phyloP scores from a whole-genome alignment of 2,888 invertebrate species.

The Caenorhabditis japonica region DNA sequence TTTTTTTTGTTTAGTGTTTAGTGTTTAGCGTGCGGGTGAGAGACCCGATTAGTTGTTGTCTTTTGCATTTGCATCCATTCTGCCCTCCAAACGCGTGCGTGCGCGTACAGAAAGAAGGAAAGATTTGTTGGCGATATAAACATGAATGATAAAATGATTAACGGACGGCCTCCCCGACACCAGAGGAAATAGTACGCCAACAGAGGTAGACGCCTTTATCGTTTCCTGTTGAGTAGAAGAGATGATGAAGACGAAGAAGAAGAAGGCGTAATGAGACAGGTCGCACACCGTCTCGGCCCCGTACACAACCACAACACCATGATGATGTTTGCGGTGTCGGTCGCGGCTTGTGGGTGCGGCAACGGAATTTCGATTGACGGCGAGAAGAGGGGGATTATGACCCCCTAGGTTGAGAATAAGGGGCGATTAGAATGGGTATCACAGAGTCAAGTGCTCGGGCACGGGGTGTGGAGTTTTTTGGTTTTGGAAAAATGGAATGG shows the following conservation, averaged over 20 bases:
- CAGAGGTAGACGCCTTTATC: slow-evolving; percentile 1
- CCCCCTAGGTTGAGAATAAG: too few species aligned
- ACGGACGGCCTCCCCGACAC: background rate
- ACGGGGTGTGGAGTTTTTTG: too few species aligned
- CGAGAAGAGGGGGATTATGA: too few species aligned
- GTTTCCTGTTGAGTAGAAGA: slow-evolving; percentile 12
- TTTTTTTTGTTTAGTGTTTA: too few species aligned
- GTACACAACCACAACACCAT: slow-evolving; percentile 1
- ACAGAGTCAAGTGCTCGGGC: too few species aligned
- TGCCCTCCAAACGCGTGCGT: too few species aligned
- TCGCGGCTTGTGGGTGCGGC: too few species aligned
- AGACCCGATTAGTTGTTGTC: slow-evolving; percentile 28
- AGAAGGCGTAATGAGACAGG: slow-evolving; percentile 17
- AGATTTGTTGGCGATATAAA: slow-evolving; percentile 38
- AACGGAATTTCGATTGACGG: too few species aligned
- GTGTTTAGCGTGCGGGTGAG: too few species aligned
- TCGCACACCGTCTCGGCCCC: background rate
- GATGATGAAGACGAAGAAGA: background rate
- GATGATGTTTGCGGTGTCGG: slow-evolving; percentile 8
- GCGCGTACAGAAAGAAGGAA: background rate
- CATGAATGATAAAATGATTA: slow-evolving; percentile 49
- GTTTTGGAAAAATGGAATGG: too few species aligned
- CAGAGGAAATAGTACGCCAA: slow-evolving; percentile 23
- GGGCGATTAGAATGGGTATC: too few species aligned
- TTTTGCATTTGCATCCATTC: background rate